Conservation (phyloP, 2,113 vertebrate species). For the Gallinago jamesoni region DNA sequence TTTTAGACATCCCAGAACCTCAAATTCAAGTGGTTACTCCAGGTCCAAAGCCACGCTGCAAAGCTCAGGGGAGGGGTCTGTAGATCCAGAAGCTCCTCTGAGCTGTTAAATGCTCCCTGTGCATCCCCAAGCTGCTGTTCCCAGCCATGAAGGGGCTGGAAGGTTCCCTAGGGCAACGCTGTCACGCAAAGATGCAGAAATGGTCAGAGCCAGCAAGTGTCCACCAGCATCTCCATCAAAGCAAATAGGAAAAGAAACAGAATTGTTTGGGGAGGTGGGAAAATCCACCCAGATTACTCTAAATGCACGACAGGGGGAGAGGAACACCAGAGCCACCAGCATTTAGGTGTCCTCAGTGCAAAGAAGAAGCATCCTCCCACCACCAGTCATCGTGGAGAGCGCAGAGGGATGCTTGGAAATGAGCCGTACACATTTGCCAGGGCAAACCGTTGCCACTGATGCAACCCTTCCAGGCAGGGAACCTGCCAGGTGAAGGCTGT, state of each 20-base stretch:
- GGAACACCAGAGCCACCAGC: not conserved
- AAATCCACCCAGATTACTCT: not conserved
- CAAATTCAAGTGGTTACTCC: not conserved
- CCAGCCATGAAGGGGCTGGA: not conserved
- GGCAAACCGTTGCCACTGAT: not conserved
- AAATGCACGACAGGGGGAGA: rapidly evolving
- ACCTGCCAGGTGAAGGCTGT: not conserved
- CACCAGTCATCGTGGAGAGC: not conserved
- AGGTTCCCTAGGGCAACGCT: rapidly evolving
- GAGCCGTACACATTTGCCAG: not conserved
- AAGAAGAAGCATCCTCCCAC: not conserved
- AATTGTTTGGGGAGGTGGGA: not conserved
- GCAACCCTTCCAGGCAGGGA: not conserved
- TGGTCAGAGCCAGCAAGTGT: not conserved
- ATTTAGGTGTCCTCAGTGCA: not conserved
- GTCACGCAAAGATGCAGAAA: not conserved
- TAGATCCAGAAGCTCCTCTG: not conserved
- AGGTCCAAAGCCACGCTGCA: not conserved
- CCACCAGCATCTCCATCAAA: not conserved
- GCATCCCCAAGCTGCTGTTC: not conserved
- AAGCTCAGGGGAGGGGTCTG: not conserved
- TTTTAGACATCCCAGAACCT: not conserved
- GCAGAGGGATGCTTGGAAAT: not conserved
- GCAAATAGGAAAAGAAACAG: not conserved
- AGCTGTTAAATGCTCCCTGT: not conserved